A percentile compares a stretch with the other conserved stretches of the same genome.
These are phyloP conservation scores for Monochamus saltuarius DNA, from an alignment of 1,140 invertebrate genomes.

Conservation along the genomic window DNA sequence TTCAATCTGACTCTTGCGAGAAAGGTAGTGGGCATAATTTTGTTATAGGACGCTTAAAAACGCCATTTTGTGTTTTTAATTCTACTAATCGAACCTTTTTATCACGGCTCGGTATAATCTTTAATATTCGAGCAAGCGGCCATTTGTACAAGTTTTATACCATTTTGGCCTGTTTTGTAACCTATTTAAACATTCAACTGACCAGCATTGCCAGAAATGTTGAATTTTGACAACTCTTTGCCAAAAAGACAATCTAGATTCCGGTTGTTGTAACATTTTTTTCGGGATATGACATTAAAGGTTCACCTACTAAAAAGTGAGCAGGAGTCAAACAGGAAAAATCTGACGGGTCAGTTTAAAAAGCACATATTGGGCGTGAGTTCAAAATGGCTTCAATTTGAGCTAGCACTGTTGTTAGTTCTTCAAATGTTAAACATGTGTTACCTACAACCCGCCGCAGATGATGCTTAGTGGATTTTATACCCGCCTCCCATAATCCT, in stretches of 20 bases:
- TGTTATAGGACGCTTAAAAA: conserved; percentile 11
- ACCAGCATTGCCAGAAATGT: no score
- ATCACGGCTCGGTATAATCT: conserved; percentile 30
- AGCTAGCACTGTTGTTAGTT: conserved; percentile 33
- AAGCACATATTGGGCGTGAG: conserved; percentile 33
- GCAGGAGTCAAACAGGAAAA: conserved; percentile 37
- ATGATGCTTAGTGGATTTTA: conserved; percentile 35
- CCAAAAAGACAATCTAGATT: no score
- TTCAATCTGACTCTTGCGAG: no score
- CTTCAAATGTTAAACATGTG: conserved; percentile 37
- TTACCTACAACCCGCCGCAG: conserved; percentile 25
- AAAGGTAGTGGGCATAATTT: conserved; percentile 13
- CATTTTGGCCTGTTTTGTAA: no score
- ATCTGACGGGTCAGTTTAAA: conserved; percentile 33
- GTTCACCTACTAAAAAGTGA: conserved; percentile 44
- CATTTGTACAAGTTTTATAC: no score
- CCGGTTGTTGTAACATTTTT: no score
- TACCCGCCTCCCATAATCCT: conserved; percentile 36
- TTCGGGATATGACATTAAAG: conserved; percentile 33
- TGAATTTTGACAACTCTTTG: no score
- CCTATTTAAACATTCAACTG: no score
- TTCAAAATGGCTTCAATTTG: conserved; percentile 43
- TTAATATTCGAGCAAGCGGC: conserved; percentile 48
- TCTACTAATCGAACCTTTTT: conserved; percentile 17
- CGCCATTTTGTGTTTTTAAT: conserved; percentile 17